A percentile compares a stretch with the other conserved stretches of the same genome.
phyloP scores from a whole-genome alignment of 2,888 invertebrate genomes.

The Steromphala cineraria region DNA sequence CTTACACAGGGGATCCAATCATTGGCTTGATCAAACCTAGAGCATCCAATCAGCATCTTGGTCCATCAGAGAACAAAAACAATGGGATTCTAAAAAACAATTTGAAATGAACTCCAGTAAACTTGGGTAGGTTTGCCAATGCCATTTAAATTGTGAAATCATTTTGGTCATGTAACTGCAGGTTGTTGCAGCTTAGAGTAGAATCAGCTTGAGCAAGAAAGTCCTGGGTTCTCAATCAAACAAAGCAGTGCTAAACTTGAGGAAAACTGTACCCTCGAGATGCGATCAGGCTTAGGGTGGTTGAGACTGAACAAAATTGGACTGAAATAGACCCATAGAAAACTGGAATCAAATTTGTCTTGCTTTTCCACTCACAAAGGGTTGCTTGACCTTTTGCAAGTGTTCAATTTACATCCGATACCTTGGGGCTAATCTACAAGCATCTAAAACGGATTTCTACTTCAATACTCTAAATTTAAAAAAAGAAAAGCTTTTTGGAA shows the following conservation, averaged over 20 bases:
- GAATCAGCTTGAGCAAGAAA: background rate
- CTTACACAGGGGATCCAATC: too few species aligned
- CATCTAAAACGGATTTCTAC: too few species aligned
- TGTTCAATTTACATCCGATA: too few species aligned
- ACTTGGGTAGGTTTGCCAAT: background rate
- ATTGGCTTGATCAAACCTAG: too few species aligned
- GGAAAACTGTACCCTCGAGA: background rate
- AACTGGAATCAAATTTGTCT: constrained; percentile 1
- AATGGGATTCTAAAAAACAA: too few species aligned
- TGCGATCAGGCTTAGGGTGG: background rate
- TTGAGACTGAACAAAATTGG: background rate
- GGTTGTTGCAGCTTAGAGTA: background rate
- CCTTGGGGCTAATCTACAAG: too few species aligned
- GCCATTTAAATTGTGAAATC: background rate
- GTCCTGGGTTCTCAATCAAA: background rate
- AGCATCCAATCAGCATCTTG: too few species aligned
- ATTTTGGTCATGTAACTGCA: background rate
- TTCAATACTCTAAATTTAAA: too few species aligned
- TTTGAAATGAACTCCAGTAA: background rate
- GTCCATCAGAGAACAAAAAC: too few species aligned
- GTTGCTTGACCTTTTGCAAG: too few species aligned
- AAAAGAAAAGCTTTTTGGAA: too few species aligned
- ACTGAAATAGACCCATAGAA: background rate
- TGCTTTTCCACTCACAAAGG: background rate
- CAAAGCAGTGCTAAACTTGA: background rate